Base-by-base conservation (phyloP, 2,888 invertebrate species). In the Hedya salicella region DNA sequence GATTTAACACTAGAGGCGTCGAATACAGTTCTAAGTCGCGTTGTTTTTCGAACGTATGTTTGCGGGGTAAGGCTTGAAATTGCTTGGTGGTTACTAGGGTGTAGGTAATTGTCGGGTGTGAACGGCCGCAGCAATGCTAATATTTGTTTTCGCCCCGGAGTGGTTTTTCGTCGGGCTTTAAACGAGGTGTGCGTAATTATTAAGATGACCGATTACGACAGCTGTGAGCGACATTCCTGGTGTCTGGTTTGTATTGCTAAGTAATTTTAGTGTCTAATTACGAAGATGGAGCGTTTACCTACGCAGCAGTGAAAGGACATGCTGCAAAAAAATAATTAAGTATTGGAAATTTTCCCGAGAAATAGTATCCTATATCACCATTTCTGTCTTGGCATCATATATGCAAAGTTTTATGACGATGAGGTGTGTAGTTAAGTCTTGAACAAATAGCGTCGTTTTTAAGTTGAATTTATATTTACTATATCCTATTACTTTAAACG, bases 111-210 rank as follows among this genome's bases (percentile, higher is more conserved):
- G 68, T n/a, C 46, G 69, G 70, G 60, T 70, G 57, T 59, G 48
- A 56, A 42, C 40, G 39, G 40, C 48, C 56, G 62, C 69, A 69
- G 67, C 60, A 71, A 71, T 70, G 67, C 69, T 69, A 71, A 71
- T 71, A 71, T 71, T 71, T 71, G 71, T 71, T 71, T 71, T 70
- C 68, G 68, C 65, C 65, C 66, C 56, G 67, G 49, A 61, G 68
- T 50, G 60, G 40, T 68, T 69, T 68, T 70, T 53, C 60, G 67
- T 25, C 52, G 13, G 62, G 40, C n/a, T n/a, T 42, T 49, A 69
- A 71, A 71, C 71, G 66, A 71, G 71, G 57, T 49, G 60, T 53
- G 57, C 54, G 54, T 67, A 68, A 70, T 71, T 70, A 69, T 40
- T 56, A 53, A 48, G 66, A 62, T 60, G 44, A 62, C 48, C 46